These are phyloP conservation scores for Euleptes europaea DNA, from an alignment of 2,113 vertebrate species.

Conservation along the genomic window DNA sequence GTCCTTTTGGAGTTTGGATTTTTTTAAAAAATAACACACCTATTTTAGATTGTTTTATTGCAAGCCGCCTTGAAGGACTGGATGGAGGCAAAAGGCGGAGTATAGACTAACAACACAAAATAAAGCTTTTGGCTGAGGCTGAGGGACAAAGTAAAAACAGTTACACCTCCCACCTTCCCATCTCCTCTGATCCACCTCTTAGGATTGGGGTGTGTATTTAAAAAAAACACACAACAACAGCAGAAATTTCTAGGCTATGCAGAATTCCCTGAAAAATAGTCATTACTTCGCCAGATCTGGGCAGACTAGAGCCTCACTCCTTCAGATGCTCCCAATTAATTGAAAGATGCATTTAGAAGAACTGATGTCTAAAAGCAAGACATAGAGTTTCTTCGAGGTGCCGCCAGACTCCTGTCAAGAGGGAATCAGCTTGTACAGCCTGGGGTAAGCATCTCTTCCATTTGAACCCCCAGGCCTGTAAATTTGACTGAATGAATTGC, in stretches of 20 bases:
- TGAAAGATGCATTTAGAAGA: no score
- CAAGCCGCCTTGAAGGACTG: neutral
- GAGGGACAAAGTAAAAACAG: neutral
- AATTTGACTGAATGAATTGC: neutral
- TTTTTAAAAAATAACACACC: no score
- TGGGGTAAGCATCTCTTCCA: neutral
- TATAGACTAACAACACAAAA: neutral
- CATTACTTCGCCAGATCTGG: neutral
- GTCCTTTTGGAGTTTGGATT: neutral
- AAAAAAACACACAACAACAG: no score
- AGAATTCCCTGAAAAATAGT: neutral
- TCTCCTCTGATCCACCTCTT: neutral
- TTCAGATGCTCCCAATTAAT: no score
- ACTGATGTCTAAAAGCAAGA: no score
- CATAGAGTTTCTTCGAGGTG: no score
- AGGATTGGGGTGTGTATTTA: neutral
- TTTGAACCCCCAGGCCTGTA: neutral
- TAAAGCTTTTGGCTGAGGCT: neutral
- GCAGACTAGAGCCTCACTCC: neutral
- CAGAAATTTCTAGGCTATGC: neutral
- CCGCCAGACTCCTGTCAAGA: no score
- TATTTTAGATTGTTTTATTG: neutral
- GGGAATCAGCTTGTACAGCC: no score
- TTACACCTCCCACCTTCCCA: neutral
- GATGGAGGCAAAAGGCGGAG: neutral